A percentile compares a stretch with the other conserved stretches of the same genome.
phyloP scores from a whole-genome alignment of 37 sponge, comb jelly and placozoan genomes.

The Petrosia ficiformis region DNA sequence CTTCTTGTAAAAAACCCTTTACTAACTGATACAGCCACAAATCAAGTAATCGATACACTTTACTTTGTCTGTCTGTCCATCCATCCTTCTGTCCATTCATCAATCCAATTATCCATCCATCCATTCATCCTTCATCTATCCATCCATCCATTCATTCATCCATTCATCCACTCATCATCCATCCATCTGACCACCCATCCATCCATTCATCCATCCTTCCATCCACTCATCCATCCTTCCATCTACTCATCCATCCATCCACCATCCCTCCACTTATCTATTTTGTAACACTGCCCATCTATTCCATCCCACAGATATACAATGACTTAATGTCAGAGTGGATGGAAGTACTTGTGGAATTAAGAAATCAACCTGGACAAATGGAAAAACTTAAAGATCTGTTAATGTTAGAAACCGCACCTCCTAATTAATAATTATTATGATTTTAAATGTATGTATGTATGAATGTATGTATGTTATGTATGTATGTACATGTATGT shows the following conservation, averaged over 20 bases:
- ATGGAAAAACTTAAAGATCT: constrained; percentile 29
- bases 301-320: constrained; percentile 32
- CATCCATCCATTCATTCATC: background rate
- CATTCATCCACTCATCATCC: background rate
- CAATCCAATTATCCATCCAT: background rate
- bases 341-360: constrained; percentile 30
- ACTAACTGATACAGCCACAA: constrained; percentile 9
- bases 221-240: background rate
- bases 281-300: too few species aligned
- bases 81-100: background rate
- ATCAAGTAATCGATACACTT: background rate
- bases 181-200: background rate
- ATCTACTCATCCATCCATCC: too few species aligned
- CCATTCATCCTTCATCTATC: background rate
- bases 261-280: background rate
- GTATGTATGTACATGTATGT: too few species aligned
- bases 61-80: background rate
- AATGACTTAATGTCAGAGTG: constrained; percentile 38
- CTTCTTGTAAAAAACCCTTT: background rate
- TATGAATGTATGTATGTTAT: background rate
- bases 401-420: constrained; percentile 1
- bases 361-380: constrained; percentile 24
- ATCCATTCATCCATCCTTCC: background rate
- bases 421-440: too few species aligned
- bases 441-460: too few species aligned